A percentile compares a stretch with the other conserved stretches of the same genome.
These are phyloP conservation scores for Acrossocheilus fasciatus DNA, from an alignment of 2,797 vertebrate genomes.

Conservation along the genomic window DNA sequence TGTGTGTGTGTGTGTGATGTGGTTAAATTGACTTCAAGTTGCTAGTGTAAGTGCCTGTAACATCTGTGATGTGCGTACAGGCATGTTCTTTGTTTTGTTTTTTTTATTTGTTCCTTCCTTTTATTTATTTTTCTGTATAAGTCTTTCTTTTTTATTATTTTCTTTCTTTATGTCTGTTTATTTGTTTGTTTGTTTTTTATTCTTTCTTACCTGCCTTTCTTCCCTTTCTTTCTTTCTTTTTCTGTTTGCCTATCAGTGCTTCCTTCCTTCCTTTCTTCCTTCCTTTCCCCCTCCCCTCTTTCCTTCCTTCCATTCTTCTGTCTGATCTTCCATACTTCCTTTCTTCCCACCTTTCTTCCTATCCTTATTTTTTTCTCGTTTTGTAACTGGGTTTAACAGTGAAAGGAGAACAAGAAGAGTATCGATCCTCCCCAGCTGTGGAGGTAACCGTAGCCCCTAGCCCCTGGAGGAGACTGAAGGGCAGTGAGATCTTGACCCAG, in stretches of 20 bases:
- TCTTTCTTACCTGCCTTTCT: too few species aligned
- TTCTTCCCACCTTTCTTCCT: slow-evolving; percentile 6
- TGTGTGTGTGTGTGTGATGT: neutral
- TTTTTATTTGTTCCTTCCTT: neutral
- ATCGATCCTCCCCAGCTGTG: slow-evolving; percentile 29
- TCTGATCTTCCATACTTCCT: slow-evolving; percentile 19
- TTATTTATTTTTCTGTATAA: neutral
- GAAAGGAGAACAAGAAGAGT: slow-evolving; percentile 31
- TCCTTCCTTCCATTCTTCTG: neutral
- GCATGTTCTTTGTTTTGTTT: neutral
- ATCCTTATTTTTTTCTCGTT: neutral
- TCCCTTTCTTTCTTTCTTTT: neutral
- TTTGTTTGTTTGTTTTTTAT: neutral
- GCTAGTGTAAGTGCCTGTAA: slow-evolving; percentile 18
- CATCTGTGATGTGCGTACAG: slow-evolving; percentile 20
- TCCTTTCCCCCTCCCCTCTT: neutral
- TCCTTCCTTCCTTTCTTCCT: neutral
- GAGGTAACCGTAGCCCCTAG: slow-evolving; percentile 27
- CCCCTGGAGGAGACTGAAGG: slow-evolving; percentile 32
- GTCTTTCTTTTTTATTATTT: too few species aligned
- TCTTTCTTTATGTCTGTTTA: too few species aligned
- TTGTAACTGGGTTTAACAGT: neutral
- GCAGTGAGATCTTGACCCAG: slow-evolving; percentile 46
- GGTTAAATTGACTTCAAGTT: slow-evolving; percentile 15
- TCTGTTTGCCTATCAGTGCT: too few species aligned